Evolutionary conservation across 1,140 invertebrate genomes (phyloP).

Genomic region (Galleria mellonella): DNA sequence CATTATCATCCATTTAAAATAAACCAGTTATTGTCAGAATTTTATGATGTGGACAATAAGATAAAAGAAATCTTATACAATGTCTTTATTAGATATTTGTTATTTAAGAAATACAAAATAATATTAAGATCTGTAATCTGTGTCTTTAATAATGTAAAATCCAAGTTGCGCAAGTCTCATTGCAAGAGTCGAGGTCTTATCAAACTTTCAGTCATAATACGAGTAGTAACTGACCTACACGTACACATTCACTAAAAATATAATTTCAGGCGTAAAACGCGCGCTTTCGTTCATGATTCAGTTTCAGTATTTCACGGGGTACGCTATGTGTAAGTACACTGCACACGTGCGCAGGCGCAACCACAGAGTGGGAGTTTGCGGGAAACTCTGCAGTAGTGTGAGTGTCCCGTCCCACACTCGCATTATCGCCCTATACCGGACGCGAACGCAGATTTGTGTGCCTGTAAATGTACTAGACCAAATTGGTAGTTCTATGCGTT

Average conservation of each 20-base stretch:
- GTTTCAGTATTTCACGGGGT: conserved; percentile 22
- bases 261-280: conserved; percentile 32
- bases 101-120: too few species aligned
- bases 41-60: too few species aligned
- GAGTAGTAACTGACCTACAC: conserved; percentile 50
- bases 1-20: too few species aligned
- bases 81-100: too few species aligned
- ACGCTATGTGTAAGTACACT: too few species aligned
- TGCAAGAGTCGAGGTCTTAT: too few species aligned
- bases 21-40: too few species aligned
- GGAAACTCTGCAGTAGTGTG: conserved; percentile 39
- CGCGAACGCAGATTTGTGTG: conserved; percentile 63
- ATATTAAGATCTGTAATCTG: too few species aligned
- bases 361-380: conserved; percentile 30
- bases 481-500: conserved; percentile 58
- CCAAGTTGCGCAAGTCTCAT: too few species aligned
- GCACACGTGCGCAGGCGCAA: conserved; percentile 23
- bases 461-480: conserved; percentile 63
- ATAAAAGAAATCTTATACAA: too few species aligned
- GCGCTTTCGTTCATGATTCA: conserved; percentile 54
- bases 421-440: conserved; percentile 58
- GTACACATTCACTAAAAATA: conserved; percentile 63
- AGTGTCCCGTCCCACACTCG: conserved; percentile 22
- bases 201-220: conserved; percentile 44
- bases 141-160: too few species aligned